Base-by-base conservation (phyloP, 2,113 vertebrate genomes). In the Electrona antarctica region DNA sequence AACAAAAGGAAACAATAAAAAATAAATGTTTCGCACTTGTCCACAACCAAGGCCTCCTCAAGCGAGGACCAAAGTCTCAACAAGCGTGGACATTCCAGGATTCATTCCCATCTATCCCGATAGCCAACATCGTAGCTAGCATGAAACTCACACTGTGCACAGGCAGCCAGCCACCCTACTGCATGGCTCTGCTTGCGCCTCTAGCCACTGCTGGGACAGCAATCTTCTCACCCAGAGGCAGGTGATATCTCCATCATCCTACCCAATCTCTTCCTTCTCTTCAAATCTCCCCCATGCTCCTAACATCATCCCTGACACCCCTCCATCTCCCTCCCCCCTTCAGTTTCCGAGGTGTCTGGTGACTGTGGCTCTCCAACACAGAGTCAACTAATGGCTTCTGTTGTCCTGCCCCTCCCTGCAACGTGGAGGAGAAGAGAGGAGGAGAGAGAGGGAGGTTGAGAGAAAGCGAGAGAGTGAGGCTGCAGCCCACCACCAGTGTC, bases 401-500 rank as follows among this genome's bases (percentile, higher is more conserved):
- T 55, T 87, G 54, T 83, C 75, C 83, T 72, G 89, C 91, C 90
- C 93, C 92, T 90, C 88, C 90, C 89, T 91, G 85, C 70, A 85
- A 63, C 8, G 71, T 75, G 75, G 79, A 80, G 76, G 66, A 70
- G 69, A 72, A 59, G 28, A 47, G 68, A 55, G 68, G 50, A 7
- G 14, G 65, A 55, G 54, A 45, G 52, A 47, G 65, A 57, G 57
- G 60, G 67, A 67, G 50, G 54, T 11, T 57, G 54, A 48, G 69
- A 71, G 69, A 57, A 59, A 51, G 46, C n/a, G 33, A 71, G 82
- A 68, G 76, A 71, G 12, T 7, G 57, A 89, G 89, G 89, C 89
- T 87, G 85, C 89, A 91, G 86, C 89, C 91, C 89, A 88, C 87
- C 64, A 85, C 84, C 77, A 84, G 71, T 79, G 85, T 93, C 92